Evolutionary conservation across 2,113 vertebrate genomes (phyloP).

Genomic region (Platanista minor): DNA sequence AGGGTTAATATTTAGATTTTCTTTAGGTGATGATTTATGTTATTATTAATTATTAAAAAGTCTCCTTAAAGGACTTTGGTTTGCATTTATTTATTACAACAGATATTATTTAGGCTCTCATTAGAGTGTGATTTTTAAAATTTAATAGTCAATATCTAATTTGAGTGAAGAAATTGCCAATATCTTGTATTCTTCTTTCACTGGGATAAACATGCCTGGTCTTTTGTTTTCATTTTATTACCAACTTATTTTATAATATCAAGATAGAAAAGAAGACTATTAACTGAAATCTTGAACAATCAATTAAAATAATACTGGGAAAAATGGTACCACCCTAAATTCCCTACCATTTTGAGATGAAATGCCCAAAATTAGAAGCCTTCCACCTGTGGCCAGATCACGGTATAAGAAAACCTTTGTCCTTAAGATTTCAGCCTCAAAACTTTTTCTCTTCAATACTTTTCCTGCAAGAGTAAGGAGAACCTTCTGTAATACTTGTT

Average conservation of each 20-base stretch:
- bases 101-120: background rate
- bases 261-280: background rate
- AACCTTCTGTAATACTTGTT: background rate
- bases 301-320: background rate
- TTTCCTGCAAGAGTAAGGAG: background rate
- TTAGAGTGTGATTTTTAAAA: background rate
- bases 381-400: background rate
- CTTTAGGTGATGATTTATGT: background rate
- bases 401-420: background rate
- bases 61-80: background rate
- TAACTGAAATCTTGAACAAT: background rate
- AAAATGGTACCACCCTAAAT: background rate
- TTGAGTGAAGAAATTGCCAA: background rate
- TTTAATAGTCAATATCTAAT: background rate
- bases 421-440: background rate
- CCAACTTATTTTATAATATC: background rate
- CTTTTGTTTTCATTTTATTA: background rate
- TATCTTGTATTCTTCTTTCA: background rate
- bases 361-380: background rate
- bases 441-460: background rate
- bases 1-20: background rate
- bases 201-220: background rate
- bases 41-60: background rate
- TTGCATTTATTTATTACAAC: background rate
- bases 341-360: background rate